These are phyloP conservation scores for Thunnus maccoyii DNA, from an alignment of 2,113 vertebrate genomes.

Conservation along the genomic window DNA sequence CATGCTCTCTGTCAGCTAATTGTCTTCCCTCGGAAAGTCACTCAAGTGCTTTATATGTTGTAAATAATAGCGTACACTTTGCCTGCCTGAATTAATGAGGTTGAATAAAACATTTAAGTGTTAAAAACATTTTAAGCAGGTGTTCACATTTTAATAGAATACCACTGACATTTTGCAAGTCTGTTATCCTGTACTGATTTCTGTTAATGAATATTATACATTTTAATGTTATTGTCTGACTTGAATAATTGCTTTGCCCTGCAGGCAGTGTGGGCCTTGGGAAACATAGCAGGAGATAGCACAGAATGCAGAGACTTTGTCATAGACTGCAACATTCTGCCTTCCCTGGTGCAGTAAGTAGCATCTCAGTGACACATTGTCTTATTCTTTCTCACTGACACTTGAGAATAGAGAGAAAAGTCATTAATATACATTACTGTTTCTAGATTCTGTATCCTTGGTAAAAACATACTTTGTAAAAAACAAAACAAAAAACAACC, in stretches of 20 bases:
- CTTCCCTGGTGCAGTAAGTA: conserved; percentile 96
- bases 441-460: neutral
- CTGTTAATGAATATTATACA: neutral
- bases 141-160: too few species aligned
- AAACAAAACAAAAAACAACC: neutral
- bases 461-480: conserved; percentile 1
- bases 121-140: neutral
- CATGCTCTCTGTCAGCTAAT: neutral
- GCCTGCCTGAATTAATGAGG: neutral
- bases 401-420: neutral
- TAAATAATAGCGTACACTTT: neutral
- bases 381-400: neutral
- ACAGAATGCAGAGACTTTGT: conserved; percentile 98
- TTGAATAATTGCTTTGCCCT: conserved; percentile 21
- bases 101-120: neutral
- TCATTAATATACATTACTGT: neutral
- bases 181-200: neutral
- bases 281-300: conserved; percentile 98
- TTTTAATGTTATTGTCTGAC: conserved; percentile 15
- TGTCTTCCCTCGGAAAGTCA: neutral
- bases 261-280: conserved; percentile 98
- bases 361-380: neutral
- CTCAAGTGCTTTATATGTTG: neutral
- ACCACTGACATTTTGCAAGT: neutral
- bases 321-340: conserved; percentile 96